Percentiles rank a stretch among this genome's conserved stretches.
Evolutionary conservation across 2,113 vertebrate genomes (phyloP).

Genomic region (Ceyx melanurus): DNA sequence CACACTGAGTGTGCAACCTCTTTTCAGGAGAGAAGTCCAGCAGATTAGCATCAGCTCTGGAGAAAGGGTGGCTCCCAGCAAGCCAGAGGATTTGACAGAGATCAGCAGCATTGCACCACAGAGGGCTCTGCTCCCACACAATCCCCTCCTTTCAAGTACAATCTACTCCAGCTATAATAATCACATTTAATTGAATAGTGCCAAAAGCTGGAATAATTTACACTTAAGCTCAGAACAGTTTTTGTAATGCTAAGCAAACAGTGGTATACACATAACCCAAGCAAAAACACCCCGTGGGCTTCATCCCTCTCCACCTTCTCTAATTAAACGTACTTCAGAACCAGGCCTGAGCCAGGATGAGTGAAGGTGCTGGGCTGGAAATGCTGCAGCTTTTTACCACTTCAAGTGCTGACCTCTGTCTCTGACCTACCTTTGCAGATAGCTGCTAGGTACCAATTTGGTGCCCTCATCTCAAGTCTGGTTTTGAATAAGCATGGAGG

Average conservation of each 20-base stretch:
- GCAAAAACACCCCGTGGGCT: not conserved
- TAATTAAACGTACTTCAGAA: conserved; percentile 12
- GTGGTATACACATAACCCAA: not conserved
- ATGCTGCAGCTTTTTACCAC: not conserved
- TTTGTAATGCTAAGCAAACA: conserved; percentile 27
- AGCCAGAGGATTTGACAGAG: not conserved
- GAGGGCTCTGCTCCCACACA: not conserved
- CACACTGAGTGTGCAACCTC: not conserved
- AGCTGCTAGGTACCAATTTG: not conserved
- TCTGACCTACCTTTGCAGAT: not conserved
- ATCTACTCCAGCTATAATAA: conserved; percentile 24
- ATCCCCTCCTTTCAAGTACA: not conserved
- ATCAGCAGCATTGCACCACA: not conserved
- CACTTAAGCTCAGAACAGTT: not conserved
- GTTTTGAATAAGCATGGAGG: not conserved
- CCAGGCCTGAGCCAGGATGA: not conserved
- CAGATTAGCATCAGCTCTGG: not conserved
- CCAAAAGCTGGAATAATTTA: conserved; percentile 54
- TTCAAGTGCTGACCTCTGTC: not conserved
- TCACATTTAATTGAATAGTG: conserved; percentile 39
- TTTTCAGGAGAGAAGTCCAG: not conserved
- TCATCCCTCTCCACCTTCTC: not conserved
- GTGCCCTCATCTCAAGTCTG: not conserved
- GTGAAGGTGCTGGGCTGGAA: conserved; percentile 4
- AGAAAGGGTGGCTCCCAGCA: not conserved